Evolutionary conservation across 1,140 invertebrate species (phyloP), one percentile per base, ranked within the genome.

Genomic region (Nylanderia fulva): DNA sequence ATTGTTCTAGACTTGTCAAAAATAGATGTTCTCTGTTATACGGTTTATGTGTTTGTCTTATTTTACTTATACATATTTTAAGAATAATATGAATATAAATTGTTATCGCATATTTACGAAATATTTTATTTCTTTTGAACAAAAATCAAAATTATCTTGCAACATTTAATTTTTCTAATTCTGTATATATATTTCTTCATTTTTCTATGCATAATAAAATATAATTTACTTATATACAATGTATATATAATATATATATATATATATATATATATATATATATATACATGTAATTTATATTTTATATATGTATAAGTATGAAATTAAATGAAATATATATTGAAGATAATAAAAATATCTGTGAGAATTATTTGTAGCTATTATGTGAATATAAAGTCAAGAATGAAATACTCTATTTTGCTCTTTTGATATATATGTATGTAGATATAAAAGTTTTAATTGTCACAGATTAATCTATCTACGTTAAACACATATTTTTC

Each of bases 391-490:
- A 66, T 77, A 66, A 66, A 66, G n/a, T 64, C 7, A 21, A 29
- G 11, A 7, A 39, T 36, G 36, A 27, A 80, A 68, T 56, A 4
- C 18, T 33, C 5, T 13, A 2, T 0, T 6, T 69, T 21, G 29
- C 29, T 33, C 29, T 33, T 3, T 33, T 33, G 29, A 33, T 33
- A 36, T 66, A 54, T 24, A 24, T 21, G 58, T 24, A 24, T 21
- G 58, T 42, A 61, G 24, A 61, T 61, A 24, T 66, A 58, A 80
- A 82, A 82, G 58, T 72, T 82, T 82, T 82, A 72, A 71, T 71
- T 52, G 77, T 80, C 52, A 45, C 24, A 79, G 52, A 58, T 82
- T 72, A 82, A 13, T 72, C 18, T 42, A 33, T 6, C 7, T 8
- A 13, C 18, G 27, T 58, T 56, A 82, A 82, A 72, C 24, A 58